A percentile compares a stretch with the other conserved stretches of the same genome.
phyloP scores from a whole-genome alignment of 2,113 vertebrate genomes.

The Eudorcas thomsonii region DNA sequence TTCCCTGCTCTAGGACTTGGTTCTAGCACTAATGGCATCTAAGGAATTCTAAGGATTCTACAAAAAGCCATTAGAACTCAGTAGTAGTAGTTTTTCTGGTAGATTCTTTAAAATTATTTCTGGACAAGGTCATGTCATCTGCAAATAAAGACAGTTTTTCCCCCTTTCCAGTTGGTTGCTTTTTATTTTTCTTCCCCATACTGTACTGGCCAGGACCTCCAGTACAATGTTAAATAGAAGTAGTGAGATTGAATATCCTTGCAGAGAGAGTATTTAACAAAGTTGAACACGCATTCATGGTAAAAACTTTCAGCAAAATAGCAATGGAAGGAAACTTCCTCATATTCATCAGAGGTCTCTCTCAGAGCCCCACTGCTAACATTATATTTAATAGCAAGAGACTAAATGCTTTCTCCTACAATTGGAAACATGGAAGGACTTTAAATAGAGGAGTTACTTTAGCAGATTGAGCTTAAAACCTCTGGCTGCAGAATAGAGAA shows the following conservation, averaged over 20 bases:
- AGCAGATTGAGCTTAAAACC: not conserved
- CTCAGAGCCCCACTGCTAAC: not conserved
- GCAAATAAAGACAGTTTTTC: not conserved
- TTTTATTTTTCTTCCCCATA: not conserved
- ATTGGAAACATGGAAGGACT: not conserved
- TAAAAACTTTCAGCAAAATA: not conserved
- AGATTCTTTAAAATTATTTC: not conserved
- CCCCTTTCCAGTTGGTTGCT: not conserved
- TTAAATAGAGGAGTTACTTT: not conserved
- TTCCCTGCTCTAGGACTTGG: not conserved
- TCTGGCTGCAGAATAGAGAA: not conserved
- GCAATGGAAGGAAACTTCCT: not conserved
- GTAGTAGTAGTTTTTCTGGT: not conserved
- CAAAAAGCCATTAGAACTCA: not conserved
- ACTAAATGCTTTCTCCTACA: not conserved
- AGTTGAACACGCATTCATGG: not conserved
- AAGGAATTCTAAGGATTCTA: not conserved
- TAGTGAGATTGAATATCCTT: not conserved
- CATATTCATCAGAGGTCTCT: not conserved
- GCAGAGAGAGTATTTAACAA: not conserved
- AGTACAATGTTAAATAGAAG: not conserved
- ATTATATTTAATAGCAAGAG: not conserved
- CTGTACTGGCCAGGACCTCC: not conserved
- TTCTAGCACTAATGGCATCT: not conserved
- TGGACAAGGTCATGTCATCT: not conserved